phyloP scores from a whole-genome alignment of 2,888 invertebrate species.

The Serrognathus titanus region DNA sequence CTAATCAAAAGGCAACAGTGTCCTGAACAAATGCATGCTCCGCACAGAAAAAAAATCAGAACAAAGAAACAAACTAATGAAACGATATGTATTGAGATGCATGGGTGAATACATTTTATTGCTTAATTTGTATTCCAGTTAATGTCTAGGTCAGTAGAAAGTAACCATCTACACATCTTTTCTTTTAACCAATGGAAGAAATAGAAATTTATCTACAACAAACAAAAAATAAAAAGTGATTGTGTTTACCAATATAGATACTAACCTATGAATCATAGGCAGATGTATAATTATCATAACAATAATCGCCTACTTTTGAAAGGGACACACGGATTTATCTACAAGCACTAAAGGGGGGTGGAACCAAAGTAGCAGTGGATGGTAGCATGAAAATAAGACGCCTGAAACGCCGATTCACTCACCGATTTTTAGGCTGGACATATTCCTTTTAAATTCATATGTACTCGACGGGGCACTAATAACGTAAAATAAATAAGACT shows the following conservation, averaged over 20 bases:
- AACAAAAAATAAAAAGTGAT: neutral
- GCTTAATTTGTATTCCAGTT: conserved; percentile 21
- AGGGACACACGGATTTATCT: conserved; percentile 13
- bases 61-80: neutral
- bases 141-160: conserved; percentile 20
- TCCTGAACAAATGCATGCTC: too few relatives aligned
- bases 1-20: too few relatives aligned
- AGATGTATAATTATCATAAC: conserved; percentile 16
- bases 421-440: conserved; percentile 63
- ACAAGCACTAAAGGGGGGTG: conserved; percentile 36
- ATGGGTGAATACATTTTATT: conserved; percentile 2
- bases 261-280: conserved; percentile 20
- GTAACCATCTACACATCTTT: conserved; percentile 3
- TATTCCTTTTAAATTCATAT: conserved; percentile 52
- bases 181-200: conserved; percentile 1
- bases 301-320: conserved; percentile 6
- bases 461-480: conserved; percentile 33
- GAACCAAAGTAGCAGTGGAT: conserved; percentile 30
- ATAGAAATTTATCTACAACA: neutral
- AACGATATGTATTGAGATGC: too few relatives aligned
- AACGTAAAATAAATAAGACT: conserved; percentile 26
- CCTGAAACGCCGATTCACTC: conserved; percentile 36
- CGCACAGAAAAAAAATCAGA: neutral
- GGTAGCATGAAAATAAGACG: neutral
- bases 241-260: conserved; percentile 3